Evolutionary conservation across 1,140 invertebrate genomes (phyloP), one percentile per base, ranked within the genome.

Genomic region (Drosophila gunungcola): DNA sequence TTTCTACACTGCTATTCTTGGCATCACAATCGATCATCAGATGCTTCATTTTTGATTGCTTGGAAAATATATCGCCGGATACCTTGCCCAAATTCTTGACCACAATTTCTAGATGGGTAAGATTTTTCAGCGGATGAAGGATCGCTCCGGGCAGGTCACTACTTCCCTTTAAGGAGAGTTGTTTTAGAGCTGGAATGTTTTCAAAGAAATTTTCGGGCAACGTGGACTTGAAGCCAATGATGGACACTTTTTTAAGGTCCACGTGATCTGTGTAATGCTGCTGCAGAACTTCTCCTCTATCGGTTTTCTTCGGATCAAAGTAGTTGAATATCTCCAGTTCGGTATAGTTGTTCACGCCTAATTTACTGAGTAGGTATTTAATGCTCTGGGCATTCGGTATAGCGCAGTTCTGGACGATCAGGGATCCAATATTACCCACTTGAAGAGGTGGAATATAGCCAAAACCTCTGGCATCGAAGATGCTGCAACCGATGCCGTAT

Each of bases 1-100:
- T 90, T 32, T 89, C 84, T 39, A 80, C 84, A 25, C 80, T 89
- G 42, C 73, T 89, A 27, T 89, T 89, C 61, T 74, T 80, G 12
- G 80, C 73, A 41, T 76, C 75, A 12, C 84, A 88, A 27, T 90
- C 73, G 27, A 89, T 69, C n/a, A 75, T 73, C 27, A 89, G 36
- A 0, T 73, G 64, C 7, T 61, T n/a, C 2, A 89, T 11, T 13
- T 84, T 60, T 0, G 68, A 48, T n/a, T 80, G 85, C 9, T 69
- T 84, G 43, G 80, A 61, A 6, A 89, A 84, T 10, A 89, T 84
- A 34, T 89, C 58, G 13, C 77, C 73, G 7, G 80, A 82, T 11
- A 89, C 63, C 38, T 78, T 89, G 0, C 49, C 77, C 61, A 89
- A 68, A 6, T 89, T 90, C 5, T 68, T 48, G 4, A 89, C 73